phyloP scores from a whole-genome alignment of 2,888 invertebrate species.

The Cheilosia vernalis region DNA sequence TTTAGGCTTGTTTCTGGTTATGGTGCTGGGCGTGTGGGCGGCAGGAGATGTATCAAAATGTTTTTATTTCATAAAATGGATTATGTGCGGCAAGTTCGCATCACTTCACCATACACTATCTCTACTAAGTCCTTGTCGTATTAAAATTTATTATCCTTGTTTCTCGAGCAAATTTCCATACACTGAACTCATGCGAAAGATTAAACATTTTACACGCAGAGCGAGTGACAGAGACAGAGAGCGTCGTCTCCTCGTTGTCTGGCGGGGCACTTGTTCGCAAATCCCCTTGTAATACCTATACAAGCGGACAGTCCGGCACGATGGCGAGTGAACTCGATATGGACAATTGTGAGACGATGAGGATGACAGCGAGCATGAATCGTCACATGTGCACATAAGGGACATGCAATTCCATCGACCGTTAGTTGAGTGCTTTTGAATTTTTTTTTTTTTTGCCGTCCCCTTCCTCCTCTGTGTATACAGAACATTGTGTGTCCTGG shows the following conservation, averaged over 20 bases:
- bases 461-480: background rate
- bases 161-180: constrained; percentile 15
- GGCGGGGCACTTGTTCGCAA: constrained; percentile 6
- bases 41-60: constrained; percentile 43
- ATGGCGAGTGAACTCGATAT: background rate
- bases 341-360: constrained; percentile 33
- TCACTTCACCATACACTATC: constrained; percentile 5
- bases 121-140: constrained; percentile 13
- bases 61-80: constrained; percentile 56
- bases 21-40: background rate
- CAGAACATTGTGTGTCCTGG: constrained; percentile 10
- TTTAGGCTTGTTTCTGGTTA: background rate
- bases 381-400: background rate
- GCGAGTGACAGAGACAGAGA: background rate
- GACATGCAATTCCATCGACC: constrained; percentile 46
- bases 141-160: constrained; percentile 52
- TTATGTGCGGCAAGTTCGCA: constrained; percentile 56
- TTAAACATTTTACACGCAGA: constrained; percentile 61
- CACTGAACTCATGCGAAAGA: constrained; percentile 34
- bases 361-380: constrained; percentile 16
- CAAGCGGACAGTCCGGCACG: background rate
- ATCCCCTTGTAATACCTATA: constrained; percentile 45
- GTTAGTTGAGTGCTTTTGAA: background rate
- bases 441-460: background rate
- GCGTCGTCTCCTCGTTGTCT: background rate